Percentiles rank a stretch among this genome's conserved stretches.
phyloP scores from a whole-genome alignment of 2,797 vertebrate genomes.

The Hyperoplus lanceolatus region DNA sequence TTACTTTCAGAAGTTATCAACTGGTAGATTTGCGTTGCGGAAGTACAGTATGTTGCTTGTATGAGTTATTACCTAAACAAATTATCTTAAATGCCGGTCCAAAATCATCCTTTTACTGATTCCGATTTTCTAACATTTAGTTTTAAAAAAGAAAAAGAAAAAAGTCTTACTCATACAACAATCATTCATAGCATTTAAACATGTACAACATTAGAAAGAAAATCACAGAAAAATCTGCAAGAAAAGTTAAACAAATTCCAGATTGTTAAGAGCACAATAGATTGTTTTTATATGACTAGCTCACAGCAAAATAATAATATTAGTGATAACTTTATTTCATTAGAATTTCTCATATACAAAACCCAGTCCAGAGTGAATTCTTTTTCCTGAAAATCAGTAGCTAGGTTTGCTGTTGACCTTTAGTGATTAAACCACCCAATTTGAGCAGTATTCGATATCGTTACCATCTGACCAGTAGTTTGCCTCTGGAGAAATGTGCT shows the following conservation, averaged over 20 bases:
- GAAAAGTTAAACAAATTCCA: neutral
- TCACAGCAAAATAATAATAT: neutral
- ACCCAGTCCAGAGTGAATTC: neutral
- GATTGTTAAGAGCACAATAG: neutral
- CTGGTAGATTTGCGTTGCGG: neutral
- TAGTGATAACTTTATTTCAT: neutral
- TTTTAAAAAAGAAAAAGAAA: no score
- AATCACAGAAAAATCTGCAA: neutral
- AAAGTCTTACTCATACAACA: neutral
- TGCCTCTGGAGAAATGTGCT: neutral
- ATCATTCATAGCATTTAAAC: neutral
- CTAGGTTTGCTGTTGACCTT: neutral
- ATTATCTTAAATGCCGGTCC: neutral
- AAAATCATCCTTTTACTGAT: neutral
- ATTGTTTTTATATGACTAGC: slow-evolving; percentile 2
- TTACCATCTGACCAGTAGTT: neutral
- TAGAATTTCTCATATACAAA: neutral
- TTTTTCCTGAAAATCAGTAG: neutral
- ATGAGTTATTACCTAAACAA: neutral
- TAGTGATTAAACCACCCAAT: neutral
- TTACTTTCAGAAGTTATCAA: neutral
- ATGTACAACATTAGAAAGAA: neutral
- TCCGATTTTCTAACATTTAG: neutral
- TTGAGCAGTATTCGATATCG: neutral
- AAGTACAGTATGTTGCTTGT: neutral